Percentiles rank a stretch among this genome's conserved stretches.
These are phyloP conservation scores for Thumatha senex DNA, from an alignment of 2,888 invertebrate genomes.

Conservation along the genomic window DNA sequence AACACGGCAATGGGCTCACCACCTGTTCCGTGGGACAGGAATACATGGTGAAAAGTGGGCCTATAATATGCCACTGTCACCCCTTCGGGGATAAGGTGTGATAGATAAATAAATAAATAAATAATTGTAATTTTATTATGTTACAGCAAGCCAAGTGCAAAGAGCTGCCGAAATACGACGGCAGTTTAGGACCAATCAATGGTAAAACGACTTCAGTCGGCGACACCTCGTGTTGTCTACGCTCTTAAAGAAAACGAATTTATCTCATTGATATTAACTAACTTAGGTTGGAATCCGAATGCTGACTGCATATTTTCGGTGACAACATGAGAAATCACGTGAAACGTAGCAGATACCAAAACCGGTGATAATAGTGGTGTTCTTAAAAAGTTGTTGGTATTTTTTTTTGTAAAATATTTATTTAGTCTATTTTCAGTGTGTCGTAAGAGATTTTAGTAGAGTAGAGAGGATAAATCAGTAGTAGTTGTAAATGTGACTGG, in stretches of 20 bases:
- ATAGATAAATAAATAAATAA: no score
- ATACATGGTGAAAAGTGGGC: no score
- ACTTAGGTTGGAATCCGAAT: slow-evolving; percentile 25
- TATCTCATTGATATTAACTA: slow-evolving; percentile 52
- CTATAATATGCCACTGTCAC: no score
- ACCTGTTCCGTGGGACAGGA: no score
- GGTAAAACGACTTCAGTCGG: slow-evolving; percentile 88
- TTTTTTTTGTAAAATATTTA: neutral
- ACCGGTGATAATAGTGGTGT: slow-evolving; percentile 3
- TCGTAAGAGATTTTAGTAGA: neutral
- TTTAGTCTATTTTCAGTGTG: slow-evolving; percentile 2
- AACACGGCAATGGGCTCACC: no score
- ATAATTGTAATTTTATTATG: slow-evolving; percentile 44
- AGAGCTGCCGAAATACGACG: slow-evolving; percentile 90
- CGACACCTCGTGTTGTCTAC: slow-evolving; percentile 85
- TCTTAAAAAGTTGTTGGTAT: slow-evolving; percentile 1
- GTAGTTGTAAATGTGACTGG: neutral
- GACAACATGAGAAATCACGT: slow-evolving; percentile 1
- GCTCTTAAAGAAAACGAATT: slow-evolving; percentile 59
- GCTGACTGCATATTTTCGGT: slow-evolving; percentile 27
- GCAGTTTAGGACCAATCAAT: slow-evolving; percentile 87
- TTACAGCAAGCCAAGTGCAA: slow-evolving; percentile 93
- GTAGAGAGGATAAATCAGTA: neutral
- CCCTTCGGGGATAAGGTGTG: no score
- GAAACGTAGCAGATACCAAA: neutral